Conservation (phyloP, 2,888 invertebrate species). For the Thalpophila matura region DNA sequence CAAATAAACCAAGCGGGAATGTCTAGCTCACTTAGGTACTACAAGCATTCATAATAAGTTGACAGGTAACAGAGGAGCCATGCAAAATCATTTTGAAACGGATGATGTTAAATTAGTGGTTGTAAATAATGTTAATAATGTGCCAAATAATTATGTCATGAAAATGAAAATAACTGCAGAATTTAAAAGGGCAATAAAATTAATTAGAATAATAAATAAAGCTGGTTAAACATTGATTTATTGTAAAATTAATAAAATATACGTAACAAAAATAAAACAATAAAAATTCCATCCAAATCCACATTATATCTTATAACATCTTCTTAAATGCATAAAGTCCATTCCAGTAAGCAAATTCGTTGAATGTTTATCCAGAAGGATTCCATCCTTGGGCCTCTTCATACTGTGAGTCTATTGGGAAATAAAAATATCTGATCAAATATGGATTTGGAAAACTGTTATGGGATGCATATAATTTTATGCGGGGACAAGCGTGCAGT, state of each 20-base stretch:
- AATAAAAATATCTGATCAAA: slow-evolving; percentile 83
- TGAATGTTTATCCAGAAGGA: slow-evolving; percentile 70
- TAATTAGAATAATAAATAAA: slow-evolving; percentile 70
- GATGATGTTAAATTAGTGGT: background rate
- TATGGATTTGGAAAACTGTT: slow-evolving; percentile 83
- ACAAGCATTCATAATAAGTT: background rate
- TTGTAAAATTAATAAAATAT: slow-evolving; percentile 71
- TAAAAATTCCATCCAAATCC: slow-evolving; percentile 82
- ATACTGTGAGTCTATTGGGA: slow-evolving; percentile 88
- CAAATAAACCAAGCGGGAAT: background rate
- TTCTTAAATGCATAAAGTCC: slow-evolving; percentile 85
- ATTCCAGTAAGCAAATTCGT: slow-evolving; percentile 72
- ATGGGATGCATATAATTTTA: slow-evolving; percentile 47
- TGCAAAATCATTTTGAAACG: slow-evolving; percentile 16
- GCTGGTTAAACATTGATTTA: slow-evolving; percentile 81
- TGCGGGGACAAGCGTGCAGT: slow-evolving; percentile 54
- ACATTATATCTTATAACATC: slow-evolving; percentile 76
- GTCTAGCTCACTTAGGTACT: no score
- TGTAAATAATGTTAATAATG: background rate
- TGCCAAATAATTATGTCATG: background rate
- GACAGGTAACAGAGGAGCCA: background rate
- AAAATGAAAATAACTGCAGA: slow-evolving; percentile 1
- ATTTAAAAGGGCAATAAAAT: slow-evolving; percentile 31
- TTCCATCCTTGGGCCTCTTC: slow-evolving; percentile 78
- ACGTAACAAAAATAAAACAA: slow-evolving; percentile 74